Evolutionary conservation across 2,113 vertebrate species (phyloP).

Genomic region (Corvus moneduloides): DNA sequence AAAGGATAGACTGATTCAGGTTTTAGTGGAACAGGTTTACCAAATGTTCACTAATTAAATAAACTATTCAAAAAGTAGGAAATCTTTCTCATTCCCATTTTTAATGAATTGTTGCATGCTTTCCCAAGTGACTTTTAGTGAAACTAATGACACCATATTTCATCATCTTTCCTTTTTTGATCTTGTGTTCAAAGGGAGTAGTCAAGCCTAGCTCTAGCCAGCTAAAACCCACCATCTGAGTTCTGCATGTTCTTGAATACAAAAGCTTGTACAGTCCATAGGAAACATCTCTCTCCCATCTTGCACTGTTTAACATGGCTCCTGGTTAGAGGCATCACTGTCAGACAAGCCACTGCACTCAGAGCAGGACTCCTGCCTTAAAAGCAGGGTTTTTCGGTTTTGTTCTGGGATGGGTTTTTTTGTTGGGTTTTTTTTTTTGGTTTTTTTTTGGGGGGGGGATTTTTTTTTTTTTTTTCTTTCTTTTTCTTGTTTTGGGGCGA

Average conservation of each 20-base stretch:
- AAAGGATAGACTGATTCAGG: neutral
- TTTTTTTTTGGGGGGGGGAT: neutral
- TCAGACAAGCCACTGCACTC: neutral
- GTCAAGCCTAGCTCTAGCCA: neutral
- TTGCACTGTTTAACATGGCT: neutral
- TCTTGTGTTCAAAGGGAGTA: neutral
- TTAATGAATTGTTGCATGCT: neutral
- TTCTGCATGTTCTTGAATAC: neutral
- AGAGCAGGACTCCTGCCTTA: neutral
- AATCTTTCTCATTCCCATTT: neutral
- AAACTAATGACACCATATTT: neutral
- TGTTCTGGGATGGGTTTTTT: neutral
- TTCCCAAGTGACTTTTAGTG: neutral
- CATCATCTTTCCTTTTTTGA: neutral
- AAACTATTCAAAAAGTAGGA: neutral
- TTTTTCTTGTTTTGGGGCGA: neutral
- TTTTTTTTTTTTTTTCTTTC: neutral
- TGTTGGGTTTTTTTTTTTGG: too few species aligned
- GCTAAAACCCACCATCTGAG: neutral
- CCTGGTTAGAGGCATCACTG: neutral
- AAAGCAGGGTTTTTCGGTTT: accelerated
- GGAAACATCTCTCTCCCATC: neutral
- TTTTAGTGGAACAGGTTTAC: neutral
- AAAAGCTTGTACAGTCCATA: neutral
- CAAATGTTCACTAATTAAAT: neutral